phyloP scores from a whole-genome alignment of 2,888 invertebrate species.

The Julus scandinavius region DNA sequence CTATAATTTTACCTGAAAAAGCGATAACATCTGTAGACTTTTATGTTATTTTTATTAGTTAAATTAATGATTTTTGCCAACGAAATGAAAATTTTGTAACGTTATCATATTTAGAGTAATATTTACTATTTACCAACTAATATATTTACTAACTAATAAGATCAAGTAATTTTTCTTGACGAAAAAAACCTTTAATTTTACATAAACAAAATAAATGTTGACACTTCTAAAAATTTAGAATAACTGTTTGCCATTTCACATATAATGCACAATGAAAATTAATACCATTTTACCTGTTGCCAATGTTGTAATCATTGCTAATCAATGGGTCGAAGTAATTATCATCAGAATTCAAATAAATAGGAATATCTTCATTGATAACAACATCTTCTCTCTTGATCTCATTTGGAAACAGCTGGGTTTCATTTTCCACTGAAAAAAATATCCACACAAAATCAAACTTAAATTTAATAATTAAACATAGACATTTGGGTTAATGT shows the following conservation, averaged over 20 bases:
- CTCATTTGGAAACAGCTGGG: neutral
- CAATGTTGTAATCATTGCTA: constrained; percentile 3
- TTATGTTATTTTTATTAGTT: too few species aligned
- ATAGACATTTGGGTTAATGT: too few species aligned
- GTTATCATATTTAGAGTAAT: too few species aligned
- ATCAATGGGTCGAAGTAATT: neutral
- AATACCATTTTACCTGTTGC: neutral
- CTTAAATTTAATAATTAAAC: too few species aligned
- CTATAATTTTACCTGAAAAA: too few species aligned
- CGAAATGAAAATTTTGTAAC: too few species aligned
- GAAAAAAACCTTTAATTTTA: neutral
- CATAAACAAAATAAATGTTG: neutral
- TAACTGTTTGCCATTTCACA: neutral
- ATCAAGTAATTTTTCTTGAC: neutral
- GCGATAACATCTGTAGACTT: too few species aligned
- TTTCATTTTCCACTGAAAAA: constrained; percentile 44
- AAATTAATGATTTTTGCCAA: too few species aligned
- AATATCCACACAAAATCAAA: neutral
- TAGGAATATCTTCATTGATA: constrained; percentile 25
- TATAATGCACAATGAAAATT: neutral
- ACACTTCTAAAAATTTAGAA: too few species aligned
- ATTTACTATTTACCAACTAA: too few species aligned
- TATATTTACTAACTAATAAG: neutral
- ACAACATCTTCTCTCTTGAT: neutral
- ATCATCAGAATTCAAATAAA: constrained; percentile 4